These are phyloP conservation scores for Parazoanthus swiftii DNA, from an alignment of 92 coral and sea anemone genomes.

Conservation along the genomic window DNA sequence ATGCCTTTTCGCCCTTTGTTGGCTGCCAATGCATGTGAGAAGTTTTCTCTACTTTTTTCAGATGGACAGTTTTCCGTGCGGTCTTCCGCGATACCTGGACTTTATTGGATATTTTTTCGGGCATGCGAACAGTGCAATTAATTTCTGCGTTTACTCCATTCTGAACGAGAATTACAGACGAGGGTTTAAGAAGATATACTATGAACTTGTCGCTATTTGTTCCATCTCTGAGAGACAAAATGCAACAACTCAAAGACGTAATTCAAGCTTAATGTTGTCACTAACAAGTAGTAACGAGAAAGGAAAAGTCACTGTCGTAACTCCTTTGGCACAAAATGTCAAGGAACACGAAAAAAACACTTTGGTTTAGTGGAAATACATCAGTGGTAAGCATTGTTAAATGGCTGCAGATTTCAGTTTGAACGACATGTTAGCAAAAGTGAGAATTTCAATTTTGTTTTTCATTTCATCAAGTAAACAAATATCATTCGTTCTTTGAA, in stretches of 20 bases:
- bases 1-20: conserved; percentile 66
- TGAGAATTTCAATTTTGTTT: neutral
- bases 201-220: conserved; percentile 16
- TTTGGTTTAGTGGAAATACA: neutral
- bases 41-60: conserved; percentile 62
- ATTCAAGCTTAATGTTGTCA: conserved; percentile 17
- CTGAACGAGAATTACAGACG: conserved; percentile 56
- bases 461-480: neutral
- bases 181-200: conserved; percentile 36
- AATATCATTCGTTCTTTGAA: neutral
- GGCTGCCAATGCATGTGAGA: conserved; percentile 76
- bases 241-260: neutral
- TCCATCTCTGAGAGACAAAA: neutral
- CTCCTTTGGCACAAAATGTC: neutral
- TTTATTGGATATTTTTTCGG: conserved; percentile 77
- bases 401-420: neutral
- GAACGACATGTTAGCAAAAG: neutral
- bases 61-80: conserved; percentile 56
- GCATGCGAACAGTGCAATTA: conserved; percentile 72
- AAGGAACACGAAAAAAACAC: neutral
- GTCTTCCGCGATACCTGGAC: conserved; percentile 67
- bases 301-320: neutral
- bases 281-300: neutral
- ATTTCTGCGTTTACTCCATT: conserved; percentile 67
- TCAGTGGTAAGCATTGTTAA: neutral